Evolutionary conservation across 1,140 invertebrate species (phyloP).

Genomic region (Muscidifurax raptorellus): DNA sequence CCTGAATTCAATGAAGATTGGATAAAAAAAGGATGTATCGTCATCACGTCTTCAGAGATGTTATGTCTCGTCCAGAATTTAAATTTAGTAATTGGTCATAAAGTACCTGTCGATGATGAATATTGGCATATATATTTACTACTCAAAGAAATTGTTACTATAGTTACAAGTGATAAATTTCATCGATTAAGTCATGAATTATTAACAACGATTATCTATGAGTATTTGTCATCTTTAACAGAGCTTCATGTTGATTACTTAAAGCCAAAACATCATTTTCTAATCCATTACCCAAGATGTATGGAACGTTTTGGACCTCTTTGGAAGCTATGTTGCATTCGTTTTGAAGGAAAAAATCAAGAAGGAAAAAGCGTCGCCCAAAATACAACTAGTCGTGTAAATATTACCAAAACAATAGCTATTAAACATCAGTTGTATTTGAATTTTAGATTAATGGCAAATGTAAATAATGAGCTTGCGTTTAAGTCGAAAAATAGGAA

Average conservation of each 20-base stretch:
- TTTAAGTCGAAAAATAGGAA: neutral
- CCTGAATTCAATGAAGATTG: neutral
- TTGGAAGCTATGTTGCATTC: neutral
- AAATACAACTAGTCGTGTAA: neutral
- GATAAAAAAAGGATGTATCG: slow-evolving; percentile 8
- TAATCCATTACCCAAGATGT: neutral
- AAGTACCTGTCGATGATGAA: slow-evolving; percentile 1
- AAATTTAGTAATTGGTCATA: slow-evolving; percentile 7
- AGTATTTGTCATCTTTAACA: neutral
- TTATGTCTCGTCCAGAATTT: neutral
- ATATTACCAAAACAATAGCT: neutral
- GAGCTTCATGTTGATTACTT: neutral
- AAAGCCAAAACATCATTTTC: slow-evolving; percentile 5
- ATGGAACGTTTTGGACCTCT: neutral
- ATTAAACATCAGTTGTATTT: slow-evolving; percentile 3
- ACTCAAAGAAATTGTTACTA: neutral
- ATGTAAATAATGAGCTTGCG: neutral
- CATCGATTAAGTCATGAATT: neutral
- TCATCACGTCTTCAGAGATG: slow-evolving; percentile 29
- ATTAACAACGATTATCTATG: neutral
- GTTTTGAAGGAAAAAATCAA: slow-evolving; percentile 1
- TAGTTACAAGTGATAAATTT: neutral
- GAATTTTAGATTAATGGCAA: neutral
- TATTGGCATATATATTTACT: neutral
- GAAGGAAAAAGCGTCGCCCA: neutral